These are phyloP conservation scores for Cygnus buccinator DNA, from an alignment of 2,113 vertebrate species.

Conservation along the genomic window DNA sequence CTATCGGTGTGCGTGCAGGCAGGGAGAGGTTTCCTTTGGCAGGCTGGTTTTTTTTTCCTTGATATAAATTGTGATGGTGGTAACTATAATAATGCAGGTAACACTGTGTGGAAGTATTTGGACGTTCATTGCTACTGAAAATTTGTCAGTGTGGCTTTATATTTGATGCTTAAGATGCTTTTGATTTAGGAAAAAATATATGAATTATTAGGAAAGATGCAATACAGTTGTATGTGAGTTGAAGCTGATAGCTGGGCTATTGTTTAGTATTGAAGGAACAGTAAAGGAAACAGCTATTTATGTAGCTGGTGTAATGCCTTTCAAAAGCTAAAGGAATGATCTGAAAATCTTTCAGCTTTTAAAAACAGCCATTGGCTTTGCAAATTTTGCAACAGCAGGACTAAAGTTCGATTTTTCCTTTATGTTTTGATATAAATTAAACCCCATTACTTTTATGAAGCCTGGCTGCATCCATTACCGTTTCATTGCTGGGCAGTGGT, in stretches of 20 bases:
- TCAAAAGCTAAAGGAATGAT: neutral
- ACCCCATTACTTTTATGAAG: neutral
- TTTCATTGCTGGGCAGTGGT: neutral
- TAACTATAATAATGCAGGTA: neutral
- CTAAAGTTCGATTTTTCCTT: neutral
- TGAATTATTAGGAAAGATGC: neutral
- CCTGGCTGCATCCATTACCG: neutral
- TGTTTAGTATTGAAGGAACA: slow-evolving; percentile 24
- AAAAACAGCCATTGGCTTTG: neutral
- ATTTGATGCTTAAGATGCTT: neutral
- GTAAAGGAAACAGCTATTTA: neutral
- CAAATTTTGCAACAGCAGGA: neutral
- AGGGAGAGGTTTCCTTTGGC: slow-evolving; percentile 20
- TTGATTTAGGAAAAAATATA: neutral
- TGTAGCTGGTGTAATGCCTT: neutral
- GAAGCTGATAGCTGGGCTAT: neutral
- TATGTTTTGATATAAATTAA: neutral
- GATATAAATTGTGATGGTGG: neutral
- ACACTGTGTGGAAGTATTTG: neutral
- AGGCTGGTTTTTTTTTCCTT: neutral
- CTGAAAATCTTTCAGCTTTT: slow-evolving; percentile 1
- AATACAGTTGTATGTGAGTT: neutral
- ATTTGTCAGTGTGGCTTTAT: neutral
- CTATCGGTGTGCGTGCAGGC: slow-evolving; percentile 5
- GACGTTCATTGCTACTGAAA: neutral